A percentile compares a stretch with the other conserved stretches of the same genome.
Conservation (phyloP, 2,888 invertebrate genomes). For the Baronia brevicornis region DNA sequence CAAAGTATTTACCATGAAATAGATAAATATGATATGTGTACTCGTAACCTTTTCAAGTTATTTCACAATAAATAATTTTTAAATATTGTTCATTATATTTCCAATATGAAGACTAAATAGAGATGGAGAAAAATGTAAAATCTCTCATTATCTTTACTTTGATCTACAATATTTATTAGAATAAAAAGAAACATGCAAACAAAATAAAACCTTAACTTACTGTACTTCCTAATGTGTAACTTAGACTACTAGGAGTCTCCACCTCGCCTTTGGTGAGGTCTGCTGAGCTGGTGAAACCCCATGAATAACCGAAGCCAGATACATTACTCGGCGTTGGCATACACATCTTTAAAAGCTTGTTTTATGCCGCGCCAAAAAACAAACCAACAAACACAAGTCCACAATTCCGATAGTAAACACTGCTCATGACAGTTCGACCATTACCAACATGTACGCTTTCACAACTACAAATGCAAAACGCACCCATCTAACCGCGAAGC, state of each 20-base stretch:
- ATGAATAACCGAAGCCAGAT: constrained; percentile 70
- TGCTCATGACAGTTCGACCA: constrained; percentile 70
- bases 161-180: too few species aligned
- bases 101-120: too few species aligned
- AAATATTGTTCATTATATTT: too few species aligned
- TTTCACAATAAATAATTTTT: too few species aligned
- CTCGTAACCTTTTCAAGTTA: too few species aligned
- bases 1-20: too few species aligned
- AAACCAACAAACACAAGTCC: constrained; percentile 61
- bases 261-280: constrained; percentile 70
- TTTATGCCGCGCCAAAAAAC: constrained; percentile 47
- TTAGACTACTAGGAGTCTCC: constrained; percentile 67
- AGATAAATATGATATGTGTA: too few species aligned
- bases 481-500: constrained; percentile 58
- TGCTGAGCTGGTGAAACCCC: constrained; percentile 69
- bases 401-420: constrained; percentile 67
- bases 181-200: too few species aligned
- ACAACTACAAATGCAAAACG: constrained; percentile 66
- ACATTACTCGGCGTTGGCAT: constrained; percentile 74
- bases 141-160: too few species aligned
- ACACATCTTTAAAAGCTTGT: constrained; percentile 59
- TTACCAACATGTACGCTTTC: constrained; percentile 69
- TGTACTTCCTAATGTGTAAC: constrained; percentile 68
- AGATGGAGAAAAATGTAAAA: too few species aligned
- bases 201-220: constrained; percentile 34